Percentiles rank a stretch among this genome's conserved stretches.
phyloP scores from a whole-genome alignment of 1,140 invertebrate species.

The Zophobas morio region DNA sequence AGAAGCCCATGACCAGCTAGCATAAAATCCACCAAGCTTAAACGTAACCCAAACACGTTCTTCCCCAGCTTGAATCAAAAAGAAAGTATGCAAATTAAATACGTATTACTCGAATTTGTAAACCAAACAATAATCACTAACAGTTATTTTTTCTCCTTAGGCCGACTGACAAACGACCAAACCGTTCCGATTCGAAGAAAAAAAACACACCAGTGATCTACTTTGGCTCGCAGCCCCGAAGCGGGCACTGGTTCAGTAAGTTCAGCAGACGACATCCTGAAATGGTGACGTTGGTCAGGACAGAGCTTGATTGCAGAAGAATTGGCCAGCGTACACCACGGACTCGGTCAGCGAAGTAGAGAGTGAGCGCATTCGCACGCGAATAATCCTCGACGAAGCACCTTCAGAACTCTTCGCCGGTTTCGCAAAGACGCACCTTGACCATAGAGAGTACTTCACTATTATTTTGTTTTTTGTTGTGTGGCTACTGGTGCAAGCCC shows the following conservation, averaged over 20 bases:
- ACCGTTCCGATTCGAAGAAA: constrained; percentile 18
- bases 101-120: constrained; percentile 10
- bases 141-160: constrained; percentile 15
- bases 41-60: no score
- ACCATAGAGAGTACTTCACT: neutral
- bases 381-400: constrained; percentile 38
- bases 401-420: constrained; percentile 7
- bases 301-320: constrained; percentile 37
- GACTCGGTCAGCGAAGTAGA: constrained; percentile 50
- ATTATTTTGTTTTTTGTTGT: neutral
- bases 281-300: constrained; percentile 28
- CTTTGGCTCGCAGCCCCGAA: constrained; percentile 24
- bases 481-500: neutral
- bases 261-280: constrained; percentile 37
- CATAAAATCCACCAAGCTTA: no score
- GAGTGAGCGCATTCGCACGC: constrained; percentile 45
- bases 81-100: neutral
- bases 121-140: neutral
- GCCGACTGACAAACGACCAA: neutral
- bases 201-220: constrained; percentile 24
- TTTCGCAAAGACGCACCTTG: constrained; percentile 13
- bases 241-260: constrained; percentile 36
- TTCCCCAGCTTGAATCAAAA: no score
- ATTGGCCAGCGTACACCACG: constrained; percentile 38
- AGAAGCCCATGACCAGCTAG: no score